phyloP scores from a whole-genome alignment of 2,888 invertebrate genomes.

The Coleophora flavipennella region DNA sequence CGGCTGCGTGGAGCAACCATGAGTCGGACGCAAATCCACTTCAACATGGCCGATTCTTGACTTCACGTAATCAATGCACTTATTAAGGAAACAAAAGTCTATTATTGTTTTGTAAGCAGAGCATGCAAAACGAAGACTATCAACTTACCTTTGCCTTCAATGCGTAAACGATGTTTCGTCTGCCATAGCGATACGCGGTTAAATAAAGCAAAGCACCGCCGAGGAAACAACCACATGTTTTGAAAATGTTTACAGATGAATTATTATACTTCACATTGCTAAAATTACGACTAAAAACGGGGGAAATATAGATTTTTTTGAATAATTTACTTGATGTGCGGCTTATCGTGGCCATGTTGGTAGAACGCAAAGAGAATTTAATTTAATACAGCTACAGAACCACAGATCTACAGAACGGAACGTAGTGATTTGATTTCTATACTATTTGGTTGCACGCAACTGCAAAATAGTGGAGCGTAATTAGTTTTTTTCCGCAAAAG shows the following conservation, averaged over 20 bases:
- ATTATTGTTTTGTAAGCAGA: too few species aligned
- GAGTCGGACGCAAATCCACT: background rate
- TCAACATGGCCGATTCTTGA: too few species aligned
- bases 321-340: conserved; percentile 57
- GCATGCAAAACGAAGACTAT: too few species aligned
- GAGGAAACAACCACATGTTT: conserved; percentile 56
- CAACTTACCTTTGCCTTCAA: conserved; percentile 61
- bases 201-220: conserved; percentile 54
- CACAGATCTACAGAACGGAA: too few species aligned
- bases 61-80: too few species aligned
- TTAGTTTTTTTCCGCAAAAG: too few species aligned
- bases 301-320: conserved; percentile 46
- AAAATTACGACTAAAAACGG: conserved; percentile 42
- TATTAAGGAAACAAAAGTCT: too few species aligned
- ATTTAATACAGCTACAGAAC: too few species aligned
- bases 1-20: background rate
- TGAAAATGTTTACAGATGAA: conserved; percentile 36
- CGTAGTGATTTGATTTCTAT: too few species aligned
- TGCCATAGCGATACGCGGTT: conserved; percentile 44
- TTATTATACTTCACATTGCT: conserved; percentile 41
- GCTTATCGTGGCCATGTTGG: conserved; percentile 68
- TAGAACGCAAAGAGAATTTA: conserved; percentile 34
- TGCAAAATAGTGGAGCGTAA: too few species aligned
- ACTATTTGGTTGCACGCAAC: too few species aligned
- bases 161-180: conserved; percentile 53